Conservation (phyloP, 2,797 vertebrate species). For the Oreonectes daqikongensis region DNA sequence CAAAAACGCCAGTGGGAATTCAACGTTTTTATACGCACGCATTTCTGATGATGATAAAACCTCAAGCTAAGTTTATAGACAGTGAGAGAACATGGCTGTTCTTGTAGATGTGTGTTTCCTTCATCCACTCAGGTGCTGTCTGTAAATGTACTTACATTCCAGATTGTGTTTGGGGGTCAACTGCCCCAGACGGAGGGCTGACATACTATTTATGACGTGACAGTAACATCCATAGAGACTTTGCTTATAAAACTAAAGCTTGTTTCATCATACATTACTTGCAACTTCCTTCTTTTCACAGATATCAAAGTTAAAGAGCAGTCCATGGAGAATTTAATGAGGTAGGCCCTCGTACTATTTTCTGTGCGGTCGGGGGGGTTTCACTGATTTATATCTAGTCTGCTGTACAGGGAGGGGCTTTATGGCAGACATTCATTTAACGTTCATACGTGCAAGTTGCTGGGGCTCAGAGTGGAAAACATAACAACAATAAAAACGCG, state of each 20-base stretch:
- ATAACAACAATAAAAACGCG: constrained; percentile 42
- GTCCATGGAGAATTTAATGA: constrained; percentile 93
- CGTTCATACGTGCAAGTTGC: constrained; percentile 54
- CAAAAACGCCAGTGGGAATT: too few species aligned
- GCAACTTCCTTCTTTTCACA: constrained; percentile 63
- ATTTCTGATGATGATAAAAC: background rate
- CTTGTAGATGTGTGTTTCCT: background rate
- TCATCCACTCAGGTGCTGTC: constrained; percentile 18
- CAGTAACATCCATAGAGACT: constrained; percentile 18
- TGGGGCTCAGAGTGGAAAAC: constrained; percentile 28
- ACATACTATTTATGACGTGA: constrained; percentile 39
- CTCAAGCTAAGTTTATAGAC: too few species aligned
- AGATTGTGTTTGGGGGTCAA: constrained; percentile 28
- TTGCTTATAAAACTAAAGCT: constrained; percentile 31
- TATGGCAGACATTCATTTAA: constrained; percentile 56
- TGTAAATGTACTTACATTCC: constrained; percentile 26
- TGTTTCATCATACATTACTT: constrained; percentile 21
- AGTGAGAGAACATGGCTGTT: background rate
- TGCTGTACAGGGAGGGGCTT: constrained; percentile 35
- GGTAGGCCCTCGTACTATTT: constrained; percentile 70
- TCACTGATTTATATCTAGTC: constrained; percentile 50
- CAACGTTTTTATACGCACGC: background rate
- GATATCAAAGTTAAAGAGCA: constrained; percentile 98
- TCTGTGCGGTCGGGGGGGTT: constrained; percentile 3
- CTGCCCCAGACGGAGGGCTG: constrained; percentile 18